These are phyloP conservation scores for Liopterus haemorrhoidalis DNA, from an alignment of 2,888 invertebrate genomes.

Conservation along the genomic window DNA sequence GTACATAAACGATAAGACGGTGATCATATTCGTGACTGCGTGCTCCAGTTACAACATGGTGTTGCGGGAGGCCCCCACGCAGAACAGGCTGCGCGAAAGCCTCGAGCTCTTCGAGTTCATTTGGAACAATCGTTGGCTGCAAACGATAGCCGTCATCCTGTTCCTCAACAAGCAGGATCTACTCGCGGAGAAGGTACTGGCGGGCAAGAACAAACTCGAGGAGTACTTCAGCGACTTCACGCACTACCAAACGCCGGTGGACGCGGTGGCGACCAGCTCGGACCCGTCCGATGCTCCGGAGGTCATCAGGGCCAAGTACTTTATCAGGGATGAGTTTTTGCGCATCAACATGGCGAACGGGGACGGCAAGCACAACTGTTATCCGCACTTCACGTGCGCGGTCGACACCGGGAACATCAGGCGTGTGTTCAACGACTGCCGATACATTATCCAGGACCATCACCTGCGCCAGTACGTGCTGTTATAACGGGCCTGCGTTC, in stretches of 20 bases:
- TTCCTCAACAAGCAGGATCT: slow-evolving; percentile 99
- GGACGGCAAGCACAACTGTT: slow-evolving; percentile 99
- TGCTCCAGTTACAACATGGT: slow-evolving; percentile 99
- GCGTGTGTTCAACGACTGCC: slow-evolving; percentile 99
- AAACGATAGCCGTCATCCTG: slow-evolving; percentile 99
- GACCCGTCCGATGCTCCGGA: slow-evolving; percentile 77
- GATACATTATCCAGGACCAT: slow-evolving; percentile 99
- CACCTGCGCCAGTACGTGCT: slow-evolving; percentile 99
- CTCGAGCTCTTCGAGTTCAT: slow-evolving; percentile 99
- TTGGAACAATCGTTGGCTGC: slow-evolving; percentile 99
- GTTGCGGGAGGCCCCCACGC: slow-evolving; percentile 97
- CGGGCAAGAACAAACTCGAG: slow-evolving; percentile 96
- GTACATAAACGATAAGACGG: slow-evolving; percentile 99
- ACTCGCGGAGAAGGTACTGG: slow-evolving; percentile 81
- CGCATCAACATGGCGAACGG: slow-evolving; percentile 99
- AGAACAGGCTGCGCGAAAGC: slow-evolving; percentile 96
- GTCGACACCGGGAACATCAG: slow-evolving; percentile 99
- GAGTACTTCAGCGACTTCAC: slow-evolving; percentile 98
- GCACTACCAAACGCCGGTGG: slow-evolving; percentile 62
- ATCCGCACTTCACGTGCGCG: slow-evolving; percentile 99
- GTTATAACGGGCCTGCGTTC: slow-evolving; percentile 79
- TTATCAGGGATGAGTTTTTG: slow-evolving; percentile 99
- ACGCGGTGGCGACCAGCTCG: slow-evolving; percentile 50
- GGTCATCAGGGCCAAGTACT: slow-evolving; percentile 99
- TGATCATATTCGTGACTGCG: slow-evolving; percentile 99